Evolutionary conservation across 2,888 invertebrate species (phyloP), one percentile per base, ranked within the genome.

Genomic region (Dryomyza anilis): DNA sequence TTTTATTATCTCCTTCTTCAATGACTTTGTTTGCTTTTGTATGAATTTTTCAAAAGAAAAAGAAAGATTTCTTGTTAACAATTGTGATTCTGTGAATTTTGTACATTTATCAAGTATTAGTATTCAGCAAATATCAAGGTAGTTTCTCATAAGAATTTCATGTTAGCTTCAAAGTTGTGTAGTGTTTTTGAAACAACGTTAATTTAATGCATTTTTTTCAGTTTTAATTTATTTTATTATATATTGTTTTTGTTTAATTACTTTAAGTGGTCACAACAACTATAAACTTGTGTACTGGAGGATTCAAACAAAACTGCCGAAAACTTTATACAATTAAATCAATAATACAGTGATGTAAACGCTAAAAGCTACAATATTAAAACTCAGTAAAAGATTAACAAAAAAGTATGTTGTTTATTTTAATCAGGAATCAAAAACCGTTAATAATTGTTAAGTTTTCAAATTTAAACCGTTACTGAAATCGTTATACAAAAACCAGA

Each of bases 41-140:
- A 6, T 65, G 45, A 33, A n/a, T n/a, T n/a, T n/a, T n/a, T n/a
- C n/a, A n/a, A n/a, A n/a, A n/a, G n/a, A n/a, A n/a, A n/a, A n/a
- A n/a, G 45, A 43, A 43, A 27, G 7, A 25, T 52, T 59, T 59
- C 33, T 25, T 60, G 39, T 50, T 60, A 52, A 60, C 39, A 36
- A 61, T 52, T n/a, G n/a, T n/a, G n/a, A n/a, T n/a, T 61, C 27
- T 61, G 29, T 43, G 53, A 61, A 61, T 61, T 61, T 61, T 61
- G 61, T 61, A 61, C 61, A 53, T 61, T 53, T 33, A 29, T 53
- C 33, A 63, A 30, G 62, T 43, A 45, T 61, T 29, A 53, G 25
- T 43, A 48, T 48, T 53, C 61, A 56, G 55, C 48, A 63, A 63
- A 36, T 56, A 56, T 63, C 27, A 63, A 63, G 63, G 56, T 63